A percentile compares a stretch with the other conserved stretches of the same genome.
These are phyloP conservation scores for Drosophila paulistorum DNA, from an alignment of 1,140 invertebrate genomes.

Conservation along the genomic window DNA sequence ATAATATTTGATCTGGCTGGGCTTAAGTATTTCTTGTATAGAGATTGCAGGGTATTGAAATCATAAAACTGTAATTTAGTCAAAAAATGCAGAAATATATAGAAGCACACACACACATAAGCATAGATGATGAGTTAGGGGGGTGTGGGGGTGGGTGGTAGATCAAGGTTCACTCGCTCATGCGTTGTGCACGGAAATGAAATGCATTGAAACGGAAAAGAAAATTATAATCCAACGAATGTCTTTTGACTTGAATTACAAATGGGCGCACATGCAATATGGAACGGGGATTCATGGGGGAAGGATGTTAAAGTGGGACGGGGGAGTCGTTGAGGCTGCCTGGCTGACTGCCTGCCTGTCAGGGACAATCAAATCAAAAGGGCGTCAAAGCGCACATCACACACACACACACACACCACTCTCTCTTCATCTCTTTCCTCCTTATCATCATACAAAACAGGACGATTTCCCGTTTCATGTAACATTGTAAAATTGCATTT, in stretches of 20 bases:
- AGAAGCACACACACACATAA: constrained; percentile 10
- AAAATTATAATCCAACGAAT: constrained; percentile 70
- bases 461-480: constrained; percentile 72
- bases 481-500: constrained; percentile 80
- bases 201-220: constrained; percentile 80
- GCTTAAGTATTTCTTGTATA: too few species aligned
- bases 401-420: constrained; percentile 16
- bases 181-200: constrained; percentile 72
- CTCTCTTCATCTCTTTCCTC: constrained; percentile 39
- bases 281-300: neutral
- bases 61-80: constrained; percentile 73
- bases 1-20: too few species aligned
- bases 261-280: constrained; percentile 56
- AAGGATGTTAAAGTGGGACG: neutral
- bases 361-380: constrained; percentile 79
- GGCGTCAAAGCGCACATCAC: constrained; percentile 67
- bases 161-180: constrained; percentile 43
- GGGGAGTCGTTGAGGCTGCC: neutral
- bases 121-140: constrained; percentile 15
- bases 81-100: constrained; percentile 66
- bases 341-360: constrained; percentile 36
- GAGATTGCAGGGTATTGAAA: neutral
- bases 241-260: constrained; percentile 77
- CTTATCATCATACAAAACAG: constrained; percentile 25
- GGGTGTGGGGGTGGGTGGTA: neutral